A percentile compares a stretch with the other conserved stretches of the same genome.
Evolutionary conservation across 2,888 invertebrate species (phyloP).

Genomic region (Cephus pygmeus): DNA sequence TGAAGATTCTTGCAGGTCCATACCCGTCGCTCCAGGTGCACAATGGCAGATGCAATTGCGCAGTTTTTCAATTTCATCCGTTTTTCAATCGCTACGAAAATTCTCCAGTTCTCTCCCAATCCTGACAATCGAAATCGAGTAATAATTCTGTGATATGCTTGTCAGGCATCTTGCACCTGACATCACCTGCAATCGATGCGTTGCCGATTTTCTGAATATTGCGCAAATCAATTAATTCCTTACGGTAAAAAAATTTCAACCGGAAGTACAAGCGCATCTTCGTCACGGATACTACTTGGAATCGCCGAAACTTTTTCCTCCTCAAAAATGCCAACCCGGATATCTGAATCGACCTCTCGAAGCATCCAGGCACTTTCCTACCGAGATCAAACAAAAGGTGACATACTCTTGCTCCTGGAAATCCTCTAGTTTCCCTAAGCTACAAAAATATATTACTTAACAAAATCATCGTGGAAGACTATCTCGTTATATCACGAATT

Average conservation of each 20-base stretch:
- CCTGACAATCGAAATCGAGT: background rate
- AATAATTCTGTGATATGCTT: background rate
- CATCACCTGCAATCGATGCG: background rate
- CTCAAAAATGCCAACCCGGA: background rate
- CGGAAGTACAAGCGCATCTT: background rate
- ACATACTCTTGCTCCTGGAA: background rate
- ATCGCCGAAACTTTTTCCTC: background rate
- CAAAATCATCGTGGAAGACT: background rate
- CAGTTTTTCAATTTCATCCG: slow-evolving; percentile 9
- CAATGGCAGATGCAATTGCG: slow-evolving; percentile 17
- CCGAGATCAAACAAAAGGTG: background rate
- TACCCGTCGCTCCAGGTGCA: slow-evolving; percentile 18
- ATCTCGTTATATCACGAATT: background rate
- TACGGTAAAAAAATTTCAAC: background rate
- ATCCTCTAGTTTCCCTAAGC: background rate
- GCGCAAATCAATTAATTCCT: background rate
- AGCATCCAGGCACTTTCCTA: background rate
- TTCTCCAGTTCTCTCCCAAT: background rate
- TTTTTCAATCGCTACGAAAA: slow-evolving; percentile 26
- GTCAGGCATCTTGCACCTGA: background rate
- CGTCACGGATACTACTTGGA: background rate
- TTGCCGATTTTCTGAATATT: background rate
- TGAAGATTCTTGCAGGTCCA: slow-evolving; percentile 16
- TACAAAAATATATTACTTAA: background rate
- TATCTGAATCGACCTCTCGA: background rate